Conservation (phyloP, 2,797 vertebrate species). For the Macropus fuliginosus region DNA sequence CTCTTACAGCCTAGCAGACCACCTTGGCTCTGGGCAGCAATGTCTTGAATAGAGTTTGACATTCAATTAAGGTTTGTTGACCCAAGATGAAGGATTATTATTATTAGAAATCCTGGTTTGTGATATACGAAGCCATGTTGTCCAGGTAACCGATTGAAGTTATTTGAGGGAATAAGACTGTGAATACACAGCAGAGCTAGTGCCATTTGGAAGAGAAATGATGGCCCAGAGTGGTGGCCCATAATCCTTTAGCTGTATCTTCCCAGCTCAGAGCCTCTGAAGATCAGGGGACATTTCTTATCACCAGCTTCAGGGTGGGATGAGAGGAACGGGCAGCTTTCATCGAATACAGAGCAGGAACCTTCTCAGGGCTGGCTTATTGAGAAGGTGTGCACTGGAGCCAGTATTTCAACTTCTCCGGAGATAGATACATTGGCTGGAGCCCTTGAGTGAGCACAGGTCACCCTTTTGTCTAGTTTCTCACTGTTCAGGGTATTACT, state of each 20-base stretch:
- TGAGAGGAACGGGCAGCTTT: background rate
- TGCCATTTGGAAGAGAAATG: background rate
- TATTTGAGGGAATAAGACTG: background rate
- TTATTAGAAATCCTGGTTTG: background rate
- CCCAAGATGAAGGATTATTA: background rate
- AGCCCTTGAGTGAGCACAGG: slow-evolving; percentile 30
- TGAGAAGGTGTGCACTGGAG: slow-evolving; percentile 63
- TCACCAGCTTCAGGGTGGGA: background rate
- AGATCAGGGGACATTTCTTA: background rate
- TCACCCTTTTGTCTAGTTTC: slow-evolving; percentile 53
- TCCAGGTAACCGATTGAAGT: background rate
- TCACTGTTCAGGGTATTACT: slow-evolving; percentile 45
- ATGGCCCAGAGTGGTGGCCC: background rate
- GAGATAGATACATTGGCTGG: slow-evolving; percentile 53
- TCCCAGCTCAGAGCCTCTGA: background rate
- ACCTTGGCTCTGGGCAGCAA: background rate
- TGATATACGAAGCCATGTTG: background rate
- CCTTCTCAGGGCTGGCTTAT: background rate
- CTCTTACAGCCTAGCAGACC: background rate
- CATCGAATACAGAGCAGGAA: background rate
- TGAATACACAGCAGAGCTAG: background rate
- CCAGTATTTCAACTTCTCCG: slow-evolving; percentile 65
- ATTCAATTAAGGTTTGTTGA: background rate
- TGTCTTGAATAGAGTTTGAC: background rate
- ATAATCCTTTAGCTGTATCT: background rate